Evolutionary conservation across 2,113 vertebrate species (phyloP).

Genomic region (Takifugu bimaculatus): DNA sequence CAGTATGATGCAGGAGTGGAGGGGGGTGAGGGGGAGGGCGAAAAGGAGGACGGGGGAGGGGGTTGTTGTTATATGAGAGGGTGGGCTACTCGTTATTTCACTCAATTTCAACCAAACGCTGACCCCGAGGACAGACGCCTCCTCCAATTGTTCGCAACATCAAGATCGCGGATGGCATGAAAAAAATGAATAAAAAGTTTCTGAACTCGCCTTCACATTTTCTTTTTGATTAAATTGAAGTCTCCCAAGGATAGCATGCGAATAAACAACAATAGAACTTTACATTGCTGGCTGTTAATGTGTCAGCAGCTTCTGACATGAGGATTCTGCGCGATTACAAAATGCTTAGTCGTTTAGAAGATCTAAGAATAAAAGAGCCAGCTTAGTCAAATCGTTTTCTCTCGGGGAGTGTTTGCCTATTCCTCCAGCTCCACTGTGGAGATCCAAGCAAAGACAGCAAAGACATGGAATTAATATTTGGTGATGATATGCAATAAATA

Average conservation of each 20-base stretch:
- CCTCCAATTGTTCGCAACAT: conserved; percentile 47
- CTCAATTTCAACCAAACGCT: conserved; percentile 70
- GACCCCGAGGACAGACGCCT: conserved; percentile 54
- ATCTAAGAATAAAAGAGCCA: conserved; percentile 47
- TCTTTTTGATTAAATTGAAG: background rate
- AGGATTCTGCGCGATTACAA: conserved; percentile 17
- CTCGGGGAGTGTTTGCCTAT: conserved; percentile 42
- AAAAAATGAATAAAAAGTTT: background rate
- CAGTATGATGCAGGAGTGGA: conserved; percentile 67
- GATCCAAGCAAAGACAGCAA: conserved; percentile 39
- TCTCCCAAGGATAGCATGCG: background rate
- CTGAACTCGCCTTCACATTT: background rate
- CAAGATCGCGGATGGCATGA: background rate
- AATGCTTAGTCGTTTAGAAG: conserved; percentile 61
- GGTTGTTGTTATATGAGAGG: conserved; percentile 59
- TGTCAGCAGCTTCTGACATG: background rate
- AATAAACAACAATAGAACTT: no score
- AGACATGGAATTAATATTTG: conserved; percentile 37
- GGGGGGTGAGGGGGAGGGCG: conserved; percentile 60
- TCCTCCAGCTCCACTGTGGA: conserved; percentile 40
- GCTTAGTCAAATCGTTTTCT: conserved; percentile 38
- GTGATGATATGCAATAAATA: conserved; percentile 2
- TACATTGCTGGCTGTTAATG: background rate
- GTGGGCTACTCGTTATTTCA: conserved; percentile 69
- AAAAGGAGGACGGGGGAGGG: conserved; percentile 21